Conservation (phyloP, 2,113 vertebrate genomes). For the Phalacrocorax pelagicus region DNA sequence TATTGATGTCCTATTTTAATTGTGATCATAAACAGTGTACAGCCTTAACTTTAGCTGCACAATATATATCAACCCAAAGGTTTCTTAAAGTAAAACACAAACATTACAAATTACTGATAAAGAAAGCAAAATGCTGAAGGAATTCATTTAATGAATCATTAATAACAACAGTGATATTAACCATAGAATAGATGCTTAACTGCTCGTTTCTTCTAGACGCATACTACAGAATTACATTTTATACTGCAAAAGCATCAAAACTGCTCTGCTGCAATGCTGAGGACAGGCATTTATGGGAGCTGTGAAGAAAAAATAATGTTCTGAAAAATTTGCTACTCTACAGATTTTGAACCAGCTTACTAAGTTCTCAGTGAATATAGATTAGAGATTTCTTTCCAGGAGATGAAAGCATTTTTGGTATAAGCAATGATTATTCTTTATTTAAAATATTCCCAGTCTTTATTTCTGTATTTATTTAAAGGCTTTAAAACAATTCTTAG, state of each 20-base stretch:
- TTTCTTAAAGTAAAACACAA: neutral
- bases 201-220: neutral
- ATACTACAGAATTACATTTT: neutral
- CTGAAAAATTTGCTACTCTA: neutral
- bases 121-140: neutral
- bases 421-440: neutral
- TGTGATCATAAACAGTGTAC: neutral
- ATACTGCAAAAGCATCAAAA: neutral
- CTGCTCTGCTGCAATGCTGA: neutral
- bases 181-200: neutral
- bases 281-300: neutral
- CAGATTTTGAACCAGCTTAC: neutral
- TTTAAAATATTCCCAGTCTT: neutral
- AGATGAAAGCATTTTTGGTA: neutral
- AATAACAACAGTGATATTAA: neutral
- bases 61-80: neutral
- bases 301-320: neutral
- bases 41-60: neutral
- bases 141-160: neutral
- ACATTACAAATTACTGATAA: neutral
- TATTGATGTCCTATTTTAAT: neutral
- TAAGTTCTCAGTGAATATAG: neutral
- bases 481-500: neutral
- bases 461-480: neutral
- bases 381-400: neutral